Evolutionary conservation across 2,888 invertebrate genomes (phyloP).

Genomic region (Leptogaster cylindrica): DNA sequence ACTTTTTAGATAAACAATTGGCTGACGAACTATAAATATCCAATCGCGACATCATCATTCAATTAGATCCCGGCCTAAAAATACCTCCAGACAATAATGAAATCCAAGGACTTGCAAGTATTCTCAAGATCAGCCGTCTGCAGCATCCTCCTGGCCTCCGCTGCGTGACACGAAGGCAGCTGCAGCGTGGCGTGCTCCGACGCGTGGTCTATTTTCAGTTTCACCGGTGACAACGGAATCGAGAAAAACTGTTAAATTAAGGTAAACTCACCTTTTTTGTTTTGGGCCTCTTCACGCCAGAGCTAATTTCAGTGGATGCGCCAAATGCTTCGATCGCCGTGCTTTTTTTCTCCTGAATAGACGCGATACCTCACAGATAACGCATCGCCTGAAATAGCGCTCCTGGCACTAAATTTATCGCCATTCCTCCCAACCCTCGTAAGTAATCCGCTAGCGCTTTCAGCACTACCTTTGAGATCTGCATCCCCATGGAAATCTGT

Average conservation of each 20-base stretch:
- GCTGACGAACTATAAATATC: constrained; percentile 28
- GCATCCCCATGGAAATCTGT: no score
- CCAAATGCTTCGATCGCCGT: no score
- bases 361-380: no score
- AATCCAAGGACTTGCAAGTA: constrained; percentile 31
- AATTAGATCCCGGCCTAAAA: constrained; percentile 30
- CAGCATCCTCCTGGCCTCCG: constrained; percentile 1
- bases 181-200: constrained; percentile 12
- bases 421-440: no score
- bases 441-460: no score
- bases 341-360: no score
- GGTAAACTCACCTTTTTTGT: constrained; percentile 20
- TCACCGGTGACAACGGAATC: constrained; percentile 18
- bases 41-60: constrained; percentile 32
- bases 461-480: no score
- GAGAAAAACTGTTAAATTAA: constrained; percentile 20
- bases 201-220: constrained; percentile 13
- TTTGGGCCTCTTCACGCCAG: background rate
- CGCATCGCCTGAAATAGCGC: no score
- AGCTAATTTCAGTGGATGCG: constrained; percentile 21
- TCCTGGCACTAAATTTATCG: no score
- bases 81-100: constrained; percentile 35
- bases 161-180: constrained; percentile 15
- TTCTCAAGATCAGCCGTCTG: constrained; percentile 31
- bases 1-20: constrained; percentile 27